These are phyloP conservation scores for Strix occidentalis DNA, from an alignment of 2,797 vertebrate genomes.

Conservation along the genomic window DNA sequence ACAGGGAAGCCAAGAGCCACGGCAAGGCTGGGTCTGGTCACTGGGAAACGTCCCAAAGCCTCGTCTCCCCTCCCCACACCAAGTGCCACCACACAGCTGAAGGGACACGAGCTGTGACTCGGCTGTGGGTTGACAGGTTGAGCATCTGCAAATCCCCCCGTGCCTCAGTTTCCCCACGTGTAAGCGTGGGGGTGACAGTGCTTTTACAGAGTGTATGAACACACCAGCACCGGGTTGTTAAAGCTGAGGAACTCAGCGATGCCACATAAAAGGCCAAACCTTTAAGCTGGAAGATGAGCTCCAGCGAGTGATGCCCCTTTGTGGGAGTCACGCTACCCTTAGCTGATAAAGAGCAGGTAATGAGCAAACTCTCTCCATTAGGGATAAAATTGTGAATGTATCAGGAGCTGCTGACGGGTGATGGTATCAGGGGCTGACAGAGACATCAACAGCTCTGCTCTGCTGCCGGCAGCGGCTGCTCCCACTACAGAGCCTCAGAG, in stretches of 20 bases:
- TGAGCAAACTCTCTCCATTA: background rate
- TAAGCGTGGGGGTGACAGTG: rapidly evolving
- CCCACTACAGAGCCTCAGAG: background rate
- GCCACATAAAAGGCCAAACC: background rate
- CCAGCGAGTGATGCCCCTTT: background rate
- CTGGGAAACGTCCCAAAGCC: background rate
- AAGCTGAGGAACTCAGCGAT: rapidly evolving
- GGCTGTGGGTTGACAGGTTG: rapidly evolving
- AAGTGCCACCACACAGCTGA: rapidly evolving
- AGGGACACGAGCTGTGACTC: background rate
- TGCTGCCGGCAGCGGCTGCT: background rate
- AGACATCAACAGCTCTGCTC: background rate
- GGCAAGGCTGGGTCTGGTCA: background rate
- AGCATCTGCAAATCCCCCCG: rapidly evolving
- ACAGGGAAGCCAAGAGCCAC: rapidly evolving
- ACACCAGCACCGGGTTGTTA: rapidly evolving
- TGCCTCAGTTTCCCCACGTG: background rate
- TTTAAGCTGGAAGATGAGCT: background rate
- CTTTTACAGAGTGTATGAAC: background rate
- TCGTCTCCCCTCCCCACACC: rapidly evolving
- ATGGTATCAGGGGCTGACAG: constrained; percentile 41
- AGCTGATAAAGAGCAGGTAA: background rate
- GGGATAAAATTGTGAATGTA: background rate
- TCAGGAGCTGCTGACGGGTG: background rate
- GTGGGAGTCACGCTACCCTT: background rate